Evolutionary conservation across 2,888 invertebrate species (phyloP), one percentile per base, ranked within the genome.

Genomic region (Diloba caeruleocephala): DNA sequence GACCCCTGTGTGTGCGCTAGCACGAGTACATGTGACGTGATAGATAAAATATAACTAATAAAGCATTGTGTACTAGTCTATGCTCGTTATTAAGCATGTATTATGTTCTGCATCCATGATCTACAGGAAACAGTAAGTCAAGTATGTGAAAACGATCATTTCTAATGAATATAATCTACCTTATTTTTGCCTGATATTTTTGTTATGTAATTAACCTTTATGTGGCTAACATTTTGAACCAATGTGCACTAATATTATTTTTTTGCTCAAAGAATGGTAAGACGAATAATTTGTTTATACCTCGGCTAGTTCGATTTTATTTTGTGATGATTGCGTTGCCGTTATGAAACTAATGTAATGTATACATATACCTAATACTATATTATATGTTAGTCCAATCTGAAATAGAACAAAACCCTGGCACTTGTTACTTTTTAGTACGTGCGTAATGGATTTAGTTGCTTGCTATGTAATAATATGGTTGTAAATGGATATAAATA

Each of bases 121-220:
- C 94, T 91, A 93, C 95, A 96, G 96, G 96, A 96, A 96, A 95
- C 95, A 96, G 96, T 96, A 96, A 96, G 96, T 96, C 90, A 90
- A 88, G 92, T 92, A 92, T 90, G 92, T 92, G 81, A 81, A 84
- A 82, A 80, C 67, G 76, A 83, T 78, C 41, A 50, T 52, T 61
- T 29, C 48, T 69, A 79, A 80, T 74, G 76, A 81, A 77, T 87
- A 81, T 82, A 82, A 53, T 57, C 58, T 59, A 74, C 71, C 74
- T 83, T 84, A 61, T 75, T 82, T 88, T 85, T 88, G 90, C 90
- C 90, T 92, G 83, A 79, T 72, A 77, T 79, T 84, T 85, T 76
- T 84, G 83, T 84, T 85, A 77, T 74, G 71, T 83, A 75, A 82
- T 87, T 89, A 90, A 89, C 85, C 71, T 88, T 68, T 90, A 76